phyloP scores from a whole-genome alignment of 2,113 vertebrate species.

The Psettodes erumei region DNA sequence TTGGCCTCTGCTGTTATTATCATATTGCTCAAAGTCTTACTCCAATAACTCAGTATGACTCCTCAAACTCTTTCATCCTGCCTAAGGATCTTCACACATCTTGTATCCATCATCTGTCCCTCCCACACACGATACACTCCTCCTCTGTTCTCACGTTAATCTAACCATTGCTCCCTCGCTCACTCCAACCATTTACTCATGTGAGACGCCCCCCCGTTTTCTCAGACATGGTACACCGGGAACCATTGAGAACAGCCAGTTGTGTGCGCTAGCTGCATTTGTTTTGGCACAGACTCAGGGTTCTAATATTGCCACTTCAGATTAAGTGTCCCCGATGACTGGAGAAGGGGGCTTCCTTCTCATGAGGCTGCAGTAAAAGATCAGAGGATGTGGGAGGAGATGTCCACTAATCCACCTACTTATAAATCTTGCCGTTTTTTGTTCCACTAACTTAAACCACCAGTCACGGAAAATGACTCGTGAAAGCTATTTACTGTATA shows the following conservation, averaged over 20 bases:
- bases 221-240: conserved; percentile 39
- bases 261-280: conserved; percentile 59
- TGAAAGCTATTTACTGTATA: conserved; percentile 46
- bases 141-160: conserved; percentile 75
- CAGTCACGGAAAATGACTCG: conserved; percentile 43
- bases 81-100: conserved; percentile 75
- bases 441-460: conserved; percentile 58
- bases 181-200: conserved; percentile 28
- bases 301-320: conserved; percentile 74
- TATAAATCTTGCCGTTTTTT: conserved; percentile 57
- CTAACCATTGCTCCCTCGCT: conserved; percentile 52
- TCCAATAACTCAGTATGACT: conserved; percentile 67
- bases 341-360: conserved; percentile 56
- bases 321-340: conserved; percentile 69
- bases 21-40: conserved; percentile 55
- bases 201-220: conserved; percentile 14
- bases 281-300: conserved; percentile 66
- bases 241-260: conserved; percentile 56
- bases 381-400: conserved; percentile 68
- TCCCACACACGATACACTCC: conserved; percentile 71
- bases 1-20: conserved; percentile 49
- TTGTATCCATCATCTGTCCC: conserved; percentile 75
- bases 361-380: conserved; percentile 60
- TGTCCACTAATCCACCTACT: conserved; percentile 65
- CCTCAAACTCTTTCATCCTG: conserved; percentile 67